Evolutionary conservation across 2,113 vertebrate species (phyloP).

Genomic region (Phocoena phocoena): DNA sequence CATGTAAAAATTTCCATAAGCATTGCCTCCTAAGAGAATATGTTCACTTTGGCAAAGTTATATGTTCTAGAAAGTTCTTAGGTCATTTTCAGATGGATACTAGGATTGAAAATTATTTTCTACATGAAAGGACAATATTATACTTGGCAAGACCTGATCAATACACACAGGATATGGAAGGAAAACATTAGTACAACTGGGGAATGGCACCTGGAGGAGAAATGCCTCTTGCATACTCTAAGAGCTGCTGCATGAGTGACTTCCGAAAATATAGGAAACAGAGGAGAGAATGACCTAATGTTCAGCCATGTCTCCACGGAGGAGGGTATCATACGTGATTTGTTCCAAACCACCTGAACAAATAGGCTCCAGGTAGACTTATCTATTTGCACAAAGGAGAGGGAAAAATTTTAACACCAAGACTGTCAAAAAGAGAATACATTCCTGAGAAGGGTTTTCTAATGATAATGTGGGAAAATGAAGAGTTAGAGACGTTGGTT

Average conservation of each 20-base stretch:
- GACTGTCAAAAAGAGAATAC: neutral
- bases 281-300: neutral
- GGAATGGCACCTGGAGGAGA: conserved; percentile 72
- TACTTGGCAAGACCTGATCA: conserved; percentile 73
- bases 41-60: neutral
- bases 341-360: conserved; percentile 38
- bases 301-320: neutral
- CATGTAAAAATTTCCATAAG: neutral
- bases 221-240: conserved; percentile 51
- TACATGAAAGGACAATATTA: neutral
- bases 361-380: neutral
- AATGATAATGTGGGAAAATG: neutral
- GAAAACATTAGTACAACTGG: conserved; percentile 72
- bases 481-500: neutral
- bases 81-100: conserved; percentile 52
- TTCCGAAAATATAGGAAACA: conserved; percentile 66
- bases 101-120: conserved; percentile 66
- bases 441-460: neutral
- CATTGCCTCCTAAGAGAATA: neutral
- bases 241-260: conserved; percentile 74
- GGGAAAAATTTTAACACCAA: neutral
- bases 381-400: neutral
- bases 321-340: neutral
- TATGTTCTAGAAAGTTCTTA: neutral
- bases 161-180: conserved; percentile 72